Base-by-base conservation (phyloP, 30 jellyfish, hydroid and myxozoan genomes). In the Calvadosia cruxmelitensis region DNA sequence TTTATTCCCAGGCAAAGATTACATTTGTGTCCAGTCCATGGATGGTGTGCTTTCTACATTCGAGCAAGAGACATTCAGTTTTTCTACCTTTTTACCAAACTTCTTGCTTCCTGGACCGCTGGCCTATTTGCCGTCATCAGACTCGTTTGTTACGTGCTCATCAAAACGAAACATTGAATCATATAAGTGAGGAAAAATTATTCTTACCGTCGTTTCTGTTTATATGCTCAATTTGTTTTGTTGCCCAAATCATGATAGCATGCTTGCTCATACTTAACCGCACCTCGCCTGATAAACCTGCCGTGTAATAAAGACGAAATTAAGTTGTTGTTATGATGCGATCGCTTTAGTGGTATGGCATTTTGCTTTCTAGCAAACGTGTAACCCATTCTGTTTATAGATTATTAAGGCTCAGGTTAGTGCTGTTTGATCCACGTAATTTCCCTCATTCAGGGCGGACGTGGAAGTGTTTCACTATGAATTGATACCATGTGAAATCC, bases 61-160 rank as follows among this genome's bases (percentile, higher is more conserved):
- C 36, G 96, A 85, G 52, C 96, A 85, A 71, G 96, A 85, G 50
- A 78, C 93, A 27, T 85, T 78, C 69, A 76, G 88, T 15, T 78
- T 85, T 34, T 67, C 84, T 34, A 78, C 94, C 0, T 78, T 24
- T 63, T 48, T 85, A 57, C 96, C 96, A 16, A 75, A 85, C 42
- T 73, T 80, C 50, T 64, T 85, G 29, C 76, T 85, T 13, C 96
- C 96, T 35, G 96, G 96, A 15, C 96, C 96, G 1, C 26, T 85
- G 0, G 78, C 79, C 1, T 85, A 85, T 52, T 66, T 85, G n/a
- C 27, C 79, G 23, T 35, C 85, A 62, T 78, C 83, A 24, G 96
- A 85, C 49, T 85, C 85, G 5, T 78, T 85, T 79, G 85, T 78
- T 36, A 73, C 66, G 2, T 72, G 84, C 24, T 64, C 90, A 25